A percentile compares a stretch with the other conserved stretches of the same genome.
Conservation (phyloP, 2,113 vertebrate species). For the Gnathonemus longibarbis region DNA sequence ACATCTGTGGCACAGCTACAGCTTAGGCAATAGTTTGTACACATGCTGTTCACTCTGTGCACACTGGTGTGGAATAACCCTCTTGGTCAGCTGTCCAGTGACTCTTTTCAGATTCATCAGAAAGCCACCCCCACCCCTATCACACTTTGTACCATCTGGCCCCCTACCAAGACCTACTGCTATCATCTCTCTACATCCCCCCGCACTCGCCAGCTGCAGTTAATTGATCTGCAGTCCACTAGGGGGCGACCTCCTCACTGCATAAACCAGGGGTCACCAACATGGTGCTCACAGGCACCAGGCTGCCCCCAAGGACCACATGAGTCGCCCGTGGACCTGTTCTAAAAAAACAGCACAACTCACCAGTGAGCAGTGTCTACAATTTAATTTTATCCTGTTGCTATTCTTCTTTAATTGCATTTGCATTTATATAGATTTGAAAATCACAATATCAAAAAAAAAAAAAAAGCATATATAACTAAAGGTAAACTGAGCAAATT, state of each 20-base stretch:
- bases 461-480: no score
- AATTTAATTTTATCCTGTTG: no score
- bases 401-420: no score
- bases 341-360: no score
- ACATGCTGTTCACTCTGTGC: not conserved
- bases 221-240: not conserved
- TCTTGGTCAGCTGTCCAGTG: not conserved
- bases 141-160: not conserved
- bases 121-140: not conserved
- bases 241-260: not conserved
- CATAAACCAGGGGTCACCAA: not conserved
- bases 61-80: not conserved
- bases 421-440: no score
- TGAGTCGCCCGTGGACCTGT: no score
- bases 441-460: no score
- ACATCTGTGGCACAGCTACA: not conserved
- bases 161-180: not conserved
- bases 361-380: no score
- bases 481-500: no score
- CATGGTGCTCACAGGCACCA: no score
- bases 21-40: not conserved
- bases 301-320: no score
- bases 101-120: not conserved
- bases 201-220: not conserved
- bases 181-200: not conserved